Conservation (phyloP, 2,888 invertebrate genomes). For the Parnassius orleans region DNA sequence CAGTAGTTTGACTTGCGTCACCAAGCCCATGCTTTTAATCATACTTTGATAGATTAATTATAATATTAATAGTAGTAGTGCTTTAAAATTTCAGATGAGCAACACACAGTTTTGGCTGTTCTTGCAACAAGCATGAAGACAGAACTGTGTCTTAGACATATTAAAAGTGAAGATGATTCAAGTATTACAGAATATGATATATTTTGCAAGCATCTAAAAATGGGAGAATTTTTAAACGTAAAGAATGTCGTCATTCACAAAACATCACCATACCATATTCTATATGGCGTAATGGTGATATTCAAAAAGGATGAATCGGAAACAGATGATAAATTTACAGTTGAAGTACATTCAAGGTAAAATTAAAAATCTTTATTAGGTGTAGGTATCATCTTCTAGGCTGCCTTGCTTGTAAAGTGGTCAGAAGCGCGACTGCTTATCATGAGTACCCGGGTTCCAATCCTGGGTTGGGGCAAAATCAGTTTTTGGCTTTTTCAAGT, state of each 20-base stretch:
- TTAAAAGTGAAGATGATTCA: constrained; percentile 35
- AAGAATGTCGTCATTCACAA: constrained; percentile 49
- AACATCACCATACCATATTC: constrained; percentile 52
- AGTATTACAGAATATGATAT: constrained; percentile 39
- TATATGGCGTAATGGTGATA: constrained; percentile 58
- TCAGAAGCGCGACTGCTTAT: too few relatives aligned
- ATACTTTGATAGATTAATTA: too few relatives aligned
- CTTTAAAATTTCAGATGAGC: constrained; percentile 42
- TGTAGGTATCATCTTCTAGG: too few relatives aligned
- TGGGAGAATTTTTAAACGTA: constrained; percentile 44
- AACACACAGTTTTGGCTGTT: constrained; percentile 44
- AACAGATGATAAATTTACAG: constrained; percentile 27
- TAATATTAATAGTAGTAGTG: too few relatives aligned
- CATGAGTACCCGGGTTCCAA: too few relatives aligned
- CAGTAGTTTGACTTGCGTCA: too few relatives aligned
- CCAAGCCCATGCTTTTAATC: too few relatives aligned
- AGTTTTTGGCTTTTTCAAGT: too few relatives aligned
- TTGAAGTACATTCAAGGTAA: constrained; percentile 59
- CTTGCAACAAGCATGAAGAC: constrained; percentile 51
- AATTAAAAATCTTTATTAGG: too few relatives aligned
- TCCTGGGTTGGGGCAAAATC: too few relatives aligned
- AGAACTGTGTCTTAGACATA: constrained; percentile 48
- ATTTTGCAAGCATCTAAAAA: constrained; percentile 49
- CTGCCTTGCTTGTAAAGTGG: too few relatives aligned
- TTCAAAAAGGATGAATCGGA: constrained; percentile 33